These are phyloP conservation scores for Philereme transversata DNA, from an alignment of 2,888 invertebrate genomes.

Conservation along the genomic window DNA sequence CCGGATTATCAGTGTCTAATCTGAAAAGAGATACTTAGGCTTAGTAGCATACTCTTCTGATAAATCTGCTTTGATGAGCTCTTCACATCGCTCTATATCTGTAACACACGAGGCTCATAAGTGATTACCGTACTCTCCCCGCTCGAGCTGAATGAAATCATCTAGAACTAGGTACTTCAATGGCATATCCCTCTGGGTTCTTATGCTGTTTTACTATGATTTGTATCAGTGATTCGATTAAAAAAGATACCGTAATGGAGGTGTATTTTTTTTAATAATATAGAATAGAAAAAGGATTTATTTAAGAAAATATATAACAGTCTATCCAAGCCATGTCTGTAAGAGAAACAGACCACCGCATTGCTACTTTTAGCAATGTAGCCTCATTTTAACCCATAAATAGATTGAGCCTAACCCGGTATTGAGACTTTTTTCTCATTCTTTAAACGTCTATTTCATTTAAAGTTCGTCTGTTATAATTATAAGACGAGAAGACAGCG, in stretches of 20 bases:
- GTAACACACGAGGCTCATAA: slow-evolving; percentile 1
- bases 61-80: neutral
- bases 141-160: slow-evolving; percentile 6
- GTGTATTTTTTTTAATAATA: neutral
- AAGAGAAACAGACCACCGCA: slow-evolving; percentile 16
- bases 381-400: slow-evolving; percentile 13
- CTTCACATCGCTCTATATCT: too few relatives aligned
- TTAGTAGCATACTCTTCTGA: neutral
- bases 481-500: too few relatives aligned
- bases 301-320: slow-evolving; percentile 2
- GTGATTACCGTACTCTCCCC: neutral
- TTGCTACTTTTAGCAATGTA: slow-evolving; percentile 10
- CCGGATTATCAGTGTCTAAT: neutral
- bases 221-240: neutral
- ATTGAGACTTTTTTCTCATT: neutral
- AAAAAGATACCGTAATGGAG: neutral
- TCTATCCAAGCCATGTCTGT: slow-evolving; percentile 6
- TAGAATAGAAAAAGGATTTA: neutral
- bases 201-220: neutral
- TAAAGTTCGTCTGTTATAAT: too few relatives aligned
- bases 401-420: slow-evolving; percentile 9
- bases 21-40: neutral
- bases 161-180: neutral
- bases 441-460: too few relatives aligned
- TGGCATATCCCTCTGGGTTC: neutral